A percentile compares a stretch with the other conserved stretches of the same genome.
Evolutionary conservation across 2,888 invertebrate genomes (phyloP).

Genomic region (Dusona sp.): DNA sequence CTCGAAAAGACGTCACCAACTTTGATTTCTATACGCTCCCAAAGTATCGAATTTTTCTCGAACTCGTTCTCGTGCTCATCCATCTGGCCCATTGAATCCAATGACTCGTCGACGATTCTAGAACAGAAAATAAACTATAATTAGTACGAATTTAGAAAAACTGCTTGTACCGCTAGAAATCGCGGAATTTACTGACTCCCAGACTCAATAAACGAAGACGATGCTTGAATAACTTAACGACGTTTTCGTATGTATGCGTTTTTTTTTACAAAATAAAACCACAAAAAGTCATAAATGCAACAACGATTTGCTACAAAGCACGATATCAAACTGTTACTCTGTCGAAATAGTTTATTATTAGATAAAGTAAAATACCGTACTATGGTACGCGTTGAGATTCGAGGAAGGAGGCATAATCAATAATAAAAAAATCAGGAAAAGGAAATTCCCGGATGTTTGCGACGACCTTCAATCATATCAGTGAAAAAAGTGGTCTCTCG

Average conservation of each 20-base stretch:
- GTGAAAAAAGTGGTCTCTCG: too few relatives aligned
- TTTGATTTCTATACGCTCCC: constrained; percentile 64
- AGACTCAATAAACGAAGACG: too few relatives aligned
- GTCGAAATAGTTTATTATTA: not conserved
- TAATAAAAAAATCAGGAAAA: not conserved
- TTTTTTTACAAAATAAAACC: not conserved
- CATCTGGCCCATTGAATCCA: not conserved
- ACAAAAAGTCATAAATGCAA: not conserved
- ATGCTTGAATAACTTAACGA: constrained; percentile 30
- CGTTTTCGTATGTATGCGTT: constrained; percentile 4
- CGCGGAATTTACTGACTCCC: too few relatives aligned
- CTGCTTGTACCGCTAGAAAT: not conserved
- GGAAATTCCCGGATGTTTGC: too few relatives aligned
- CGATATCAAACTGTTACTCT: not conserved
- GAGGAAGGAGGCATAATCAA: not conserved
- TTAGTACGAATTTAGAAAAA: constrained; percentile 51
- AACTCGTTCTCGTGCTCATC: constrained; percentile 54
- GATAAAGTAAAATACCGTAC: not conserved
- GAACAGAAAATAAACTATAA: constrained; percentile 36
- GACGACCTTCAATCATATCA: too few relatives aligned
- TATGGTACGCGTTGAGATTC: not conserved
- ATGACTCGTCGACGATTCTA: constrained; percentile 5
- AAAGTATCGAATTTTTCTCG: constrained; percentile 67
- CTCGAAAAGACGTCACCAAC: constrained; percentile 17
- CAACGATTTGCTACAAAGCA: not conserved